Evolutionary conservation across 2,888 invertebrate genomes (phyloP).

Genomic region (Calameuta filiformis): DNA sequence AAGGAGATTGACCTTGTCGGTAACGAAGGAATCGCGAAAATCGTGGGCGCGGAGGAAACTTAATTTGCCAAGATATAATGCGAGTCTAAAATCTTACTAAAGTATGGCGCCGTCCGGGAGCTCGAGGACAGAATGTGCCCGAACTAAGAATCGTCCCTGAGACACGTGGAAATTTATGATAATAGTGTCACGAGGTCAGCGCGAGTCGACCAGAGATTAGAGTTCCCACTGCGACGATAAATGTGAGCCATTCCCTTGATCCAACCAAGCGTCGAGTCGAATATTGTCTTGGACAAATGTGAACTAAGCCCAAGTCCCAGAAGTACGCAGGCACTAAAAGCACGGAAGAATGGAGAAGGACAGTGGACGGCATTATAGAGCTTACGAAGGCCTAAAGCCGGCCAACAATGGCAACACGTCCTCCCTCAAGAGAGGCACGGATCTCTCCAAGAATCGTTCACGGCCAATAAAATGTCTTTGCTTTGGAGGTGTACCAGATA

Average conservation of each 20-base stretch:
- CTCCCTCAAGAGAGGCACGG: conserved; percentile 53
- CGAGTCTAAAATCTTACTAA: not conserved
- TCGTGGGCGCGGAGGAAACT: not conserved
- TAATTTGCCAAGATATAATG: not conserved
- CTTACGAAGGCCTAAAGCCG: conserved; percentile 64
- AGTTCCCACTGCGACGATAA: conserved; percentile 20
- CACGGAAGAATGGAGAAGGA: conserved; percentile 60
- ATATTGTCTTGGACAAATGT: conserved; percentile 17
- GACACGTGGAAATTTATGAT: conserved; percentile 26
- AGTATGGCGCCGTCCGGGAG: conserved; percentile 2
- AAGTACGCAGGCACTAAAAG: conserved; percentile 4
- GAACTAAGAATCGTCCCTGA: conserved; percentile 18
- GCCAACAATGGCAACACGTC: conserved; percentile 64
- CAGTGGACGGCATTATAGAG: conserved; percentile 56
- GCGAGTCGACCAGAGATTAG: conserved; percentile 28
- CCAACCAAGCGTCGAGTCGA: not conserved
- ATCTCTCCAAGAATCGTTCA: conserved; percentile 36
- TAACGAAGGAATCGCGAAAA: not conserved
- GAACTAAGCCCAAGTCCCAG: not conserved
- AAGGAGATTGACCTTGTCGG: no score
- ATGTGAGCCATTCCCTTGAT: conserved; percentile 19
- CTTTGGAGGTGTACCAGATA: conserved; percentile 63
- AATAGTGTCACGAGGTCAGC: conserved; percentile 28
- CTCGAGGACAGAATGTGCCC: conserved; percentile 1
- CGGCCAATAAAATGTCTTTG: conserved; percentile 60